Percentiles rank a stretch among this genome's conserved stretches.
phyloP scores from a whole-genome alignment of 53 echinoderm and acorn worm species.

The Holothuria leucospilota region DNA sequence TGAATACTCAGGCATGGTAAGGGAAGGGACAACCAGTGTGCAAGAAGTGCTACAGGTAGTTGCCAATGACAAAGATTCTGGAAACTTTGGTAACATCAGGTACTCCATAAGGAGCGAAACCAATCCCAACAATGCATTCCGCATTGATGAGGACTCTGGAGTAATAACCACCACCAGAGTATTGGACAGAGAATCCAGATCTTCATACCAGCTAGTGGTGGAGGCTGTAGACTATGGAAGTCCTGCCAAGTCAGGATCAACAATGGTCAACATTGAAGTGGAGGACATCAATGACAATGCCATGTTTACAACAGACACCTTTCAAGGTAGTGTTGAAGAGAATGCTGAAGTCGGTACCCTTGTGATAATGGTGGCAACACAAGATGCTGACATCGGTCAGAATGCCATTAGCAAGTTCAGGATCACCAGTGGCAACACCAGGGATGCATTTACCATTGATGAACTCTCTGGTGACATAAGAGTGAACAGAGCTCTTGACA shows the following conservation, averaged over 20 bases:
- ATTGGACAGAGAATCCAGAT: slow-evolving; percentile 74
- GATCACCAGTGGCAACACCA: slow-evolving; percentile 59
- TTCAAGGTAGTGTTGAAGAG: slow-evolving; percentile 77
- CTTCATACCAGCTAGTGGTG: slow-evolving; percentile 75
- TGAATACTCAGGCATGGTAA: slow-evolving; percentile 58
- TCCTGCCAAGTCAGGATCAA: slow-evolving; percentile 62
- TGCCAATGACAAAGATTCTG: slow-evolving; percentile 79
- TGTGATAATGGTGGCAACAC: slow-evolving; percentile 80
- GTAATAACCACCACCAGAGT: slow-evolving; percentile 64
- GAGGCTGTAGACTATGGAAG: slow-evolving; percentile 80
- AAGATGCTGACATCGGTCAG: slow-evolving; percentile 74
- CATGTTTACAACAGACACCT: slow-evolving; percentile 71
- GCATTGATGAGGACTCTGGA: slow-evolving; percentile 70
- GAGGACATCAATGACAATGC: slow-evolving; percentile 89
- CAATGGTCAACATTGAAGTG: slow-evolving; percentile 71
- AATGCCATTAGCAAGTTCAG: slow-evolving; percentile 68
- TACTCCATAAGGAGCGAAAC: slow-evolving; percentile 65
- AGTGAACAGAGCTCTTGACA: slow-evolving; percentile 72
- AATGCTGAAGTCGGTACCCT: slow-evolving; percentile 67
- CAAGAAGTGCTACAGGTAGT: slow-evolving; percentile 62
- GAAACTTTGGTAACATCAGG: slow-evolving; percentile 63
- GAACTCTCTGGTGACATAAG: slow-evolving; percentile 71
- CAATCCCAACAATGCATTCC: slow-evolving; percentile 75
- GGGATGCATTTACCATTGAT: slow-evolving; percentile 72
- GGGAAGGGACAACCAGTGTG: slow-evolving; percentile 58